Evolutionary conservation across 2,888 invertebrate species (phyloP).

Genomic region (Lucinisca nassula): DNA sequence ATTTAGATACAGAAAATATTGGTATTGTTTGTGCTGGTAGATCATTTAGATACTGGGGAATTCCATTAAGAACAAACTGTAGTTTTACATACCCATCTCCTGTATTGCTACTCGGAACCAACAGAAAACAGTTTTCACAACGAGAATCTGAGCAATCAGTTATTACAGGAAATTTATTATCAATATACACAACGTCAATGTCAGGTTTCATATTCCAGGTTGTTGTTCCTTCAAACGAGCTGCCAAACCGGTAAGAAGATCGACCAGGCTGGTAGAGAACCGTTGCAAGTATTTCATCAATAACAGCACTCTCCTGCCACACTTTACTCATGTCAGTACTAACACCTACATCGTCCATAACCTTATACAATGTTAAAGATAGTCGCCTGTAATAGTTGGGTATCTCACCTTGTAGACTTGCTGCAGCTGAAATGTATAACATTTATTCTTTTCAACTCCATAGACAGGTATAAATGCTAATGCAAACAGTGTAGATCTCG

Average conservation of each 20-base stretch:
- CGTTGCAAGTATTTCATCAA: neutral
- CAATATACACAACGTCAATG: neutral
- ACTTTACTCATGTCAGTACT: neutral
- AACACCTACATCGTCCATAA: neutral
- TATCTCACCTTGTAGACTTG: too few species aligned
- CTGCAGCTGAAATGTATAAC: too few species aligned
- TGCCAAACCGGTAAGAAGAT: neutral
- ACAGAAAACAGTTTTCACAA: neutral
- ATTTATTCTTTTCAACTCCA: too few species aligned
- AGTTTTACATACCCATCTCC: neutral
- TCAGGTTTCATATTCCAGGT: neutral
- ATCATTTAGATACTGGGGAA: neutral
- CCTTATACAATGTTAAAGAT: neutral
- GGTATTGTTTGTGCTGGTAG: too few species aligned
- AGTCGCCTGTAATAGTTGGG: too few species aligned
- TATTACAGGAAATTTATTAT: neutral
- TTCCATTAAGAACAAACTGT: neutral
- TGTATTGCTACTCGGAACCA: neutral
- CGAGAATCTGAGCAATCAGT: neutral
- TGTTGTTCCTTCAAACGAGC: neutral
- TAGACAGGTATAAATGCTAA: too few species aligned
- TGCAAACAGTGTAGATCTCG: too few species aligned
- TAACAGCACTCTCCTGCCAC: neutral
- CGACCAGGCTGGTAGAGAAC: neutral
- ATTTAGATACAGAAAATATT: too few species aligned